Percentiles rank a stretch among this genome's conserved stretches.
phyloP scores from a whole-genome alignment of 2,113 vertebrate genomes.

The Sebastes fasciatus region DNA sequence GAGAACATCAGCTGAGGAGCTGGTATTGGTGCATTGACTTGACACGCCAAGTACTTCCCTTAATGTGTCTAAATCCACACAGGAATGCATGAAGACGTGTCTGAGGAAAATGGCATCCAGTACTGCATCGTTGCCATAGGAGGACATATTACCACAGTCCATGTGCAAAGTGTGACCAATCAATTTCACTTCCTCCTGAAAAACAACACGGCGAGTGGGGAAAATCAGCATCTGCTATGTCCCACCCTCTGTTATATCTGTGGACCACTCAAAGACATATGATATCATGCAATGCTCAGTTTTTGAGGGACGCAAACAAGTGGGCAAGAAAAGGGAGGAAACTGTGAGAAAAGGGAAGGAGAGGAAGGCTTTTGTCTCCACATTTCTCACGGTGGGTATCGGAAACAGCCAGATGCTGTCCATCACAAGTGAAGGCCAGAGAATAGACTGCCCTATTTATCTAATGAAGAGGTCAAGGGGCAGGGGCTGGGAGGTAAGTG shows the following conservation, averaged over 20 bases:
- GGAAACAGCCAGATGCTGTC: slow-evolving; percentile 77
- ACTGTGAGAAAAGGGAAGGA: slow-evolving; percentile 55
- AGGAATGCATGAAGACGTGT: slow-evolving; percentile 78
- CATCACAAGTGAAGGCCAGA: slow-evolving; percentile 64
- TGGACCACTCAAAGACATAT: slow-evolving; percentile 59
- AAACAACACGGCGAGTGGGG: slow-evolving; percentile 62
- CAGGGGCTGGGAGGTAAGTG: slow-evolving; percentile 22
- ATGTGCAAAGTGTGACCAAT: slow-evolving; percentile 75
- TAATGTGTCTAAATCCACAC: slow-evolving; percentile 74
- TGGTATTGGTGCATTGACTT: slow-evolving; percentile 32
- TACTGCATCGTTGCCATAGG: slow-evolving; percentile 53
- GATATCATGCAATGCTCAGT: slow-evolving; percentile 63
- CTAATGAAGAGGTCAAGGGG: slow-evolving; percentile 72
- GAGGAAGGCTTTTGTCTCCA: slow-evolving; percentile 62
- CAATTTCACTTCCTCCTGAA: slow-evolving; percentile 69
- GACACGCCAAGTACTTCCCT: slow-evolving; percentile 63
- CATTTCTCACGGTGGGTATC: slow-evolving; percentile 72
- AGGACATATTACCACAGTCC: slow-evolving; percentile 63
- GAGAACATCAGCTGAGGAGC: slow-evolving; percentile 45
- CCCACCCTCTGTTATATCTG: slow-evolving; percentile 52
- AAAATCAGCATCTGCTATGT: slow-evolving; percentile 76
- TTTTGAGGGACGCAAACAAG: slow-evolving; percentile 34
- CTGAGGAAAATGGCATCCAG: slow-evolving; percentile 60
- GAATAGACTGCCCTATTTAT: slow-evolving; percentile 73
- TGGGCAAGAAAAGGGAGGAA: slow-evolving; percentile 54